Percentiles rank a stretch among this genome's conserved stretches.
phyloP scores from a whole-genome alignment of 2,888 invertebrate genomes.

The Pterobdella sp. region DNA sequence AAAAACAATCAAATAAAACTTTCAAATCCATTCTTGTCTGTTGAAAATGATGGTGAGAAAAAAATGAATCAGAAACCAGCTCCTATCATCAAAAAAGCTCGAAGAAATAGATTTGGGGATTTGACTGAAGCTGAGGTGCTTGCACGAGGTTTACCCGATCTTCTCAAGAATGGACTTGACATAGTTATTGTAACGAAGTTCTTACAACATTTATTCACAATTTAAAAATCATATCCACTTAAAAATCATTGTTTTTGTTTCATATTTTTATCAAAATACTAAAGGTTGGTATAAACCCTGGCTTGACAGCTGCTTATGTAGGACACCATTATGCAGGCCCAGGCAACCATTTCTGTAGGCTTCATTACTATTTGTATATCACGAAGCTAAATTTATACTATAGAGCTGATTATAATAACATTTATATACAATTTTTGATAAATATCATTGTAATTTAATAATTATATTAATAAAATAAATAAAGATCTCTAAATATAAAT shows the following conservation, averaged over 20 bases:
- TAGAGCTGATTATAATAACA: too few species aligned
- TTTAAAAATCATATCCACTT: background rate
- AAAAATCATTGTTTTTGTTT: background rate
- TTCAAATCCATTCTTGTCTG: too few species aligned
- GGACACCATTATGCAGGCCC: constrained; percentile 98
- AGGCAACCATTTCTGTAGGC: constrained; percentile 89
- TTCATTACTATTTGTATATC: too few species aligned
- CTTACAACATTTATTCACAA: background rate
- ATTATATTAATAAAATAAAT: too few species aligned
- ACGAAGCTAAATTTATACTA: too few species aligned
- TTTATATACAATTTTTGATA: too few species aligned
- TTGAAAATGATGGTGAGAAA: too few species aligned
- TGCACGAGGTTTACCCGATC: constrained; percentile 85
- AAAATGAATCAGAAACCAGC: too few species aligned
- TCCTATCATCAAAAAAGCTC: constrained; percentile 58
- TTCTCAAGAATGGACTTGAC: constrained; percentile 83
- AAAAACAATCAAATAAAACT: too few species aligned
- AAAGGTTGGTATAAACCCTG: constrained; percentile 96
- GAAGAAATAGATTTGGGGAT: constrained; percentile 48
- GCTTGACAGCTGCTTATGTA: constrained; percentile 90
- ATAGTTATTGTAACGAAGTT: constrained; percentile 73
- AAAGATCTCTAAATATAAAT: too few species aligned
- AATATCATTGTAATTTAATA: too few species aligned
- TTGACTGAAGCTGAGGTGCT: constrained; percentile 91
- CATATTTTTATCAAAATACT: constrained; percentile 38